phyloP scores from a whole-genome alignment of 2,888 invertebrate genomes.

The Ornithoptera priamus region DNA sequence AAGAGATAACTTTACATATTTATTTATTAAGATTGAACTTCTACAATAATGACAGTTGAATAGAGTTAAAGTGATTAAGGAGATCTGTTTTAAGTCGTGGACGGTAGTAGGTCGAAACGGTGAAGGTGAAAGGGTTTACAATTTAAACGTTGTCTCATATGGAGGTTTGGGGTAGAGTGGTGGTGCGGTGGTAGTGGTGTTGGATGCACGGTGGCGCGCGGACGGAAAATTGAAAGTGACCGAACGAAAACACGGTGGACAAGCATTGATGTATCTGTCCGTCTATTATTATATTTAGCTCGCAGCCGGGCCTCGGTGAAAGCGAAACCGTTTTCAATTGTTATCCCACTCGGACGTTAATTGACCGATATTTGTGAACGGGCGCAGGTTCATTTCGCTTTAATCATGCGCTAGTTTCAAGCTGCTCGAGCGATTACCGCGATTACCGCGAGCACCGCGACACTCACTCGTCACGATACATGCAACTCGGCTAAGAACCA shows the following conservation, averaged over 20 bases:
- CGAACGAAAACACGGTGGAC: constrained; percentile 60
- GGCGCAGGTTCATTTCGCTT: constrained; percentile 58
- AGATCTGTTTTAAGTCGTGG: background rate
- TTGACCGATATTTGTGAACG: constrained; percentile 76
- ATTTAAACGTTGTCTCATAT: background rate
- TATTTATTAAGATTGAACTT: too few relatives aligned
- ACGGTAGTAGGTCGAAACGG: too few relatives aligned
- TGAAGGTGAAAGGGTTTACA: too few relatives aligned
- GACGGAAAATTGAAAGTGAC: constrained; percentile 72
- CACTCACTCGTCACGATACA: background rate
- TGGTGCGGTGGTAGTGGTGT: constrained; percentile 17
- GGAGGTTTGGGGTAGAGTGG: background rate
- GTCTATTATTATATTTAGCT: constrained; percentile 78
- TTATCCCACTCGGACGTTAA: constrained; percentile 62
- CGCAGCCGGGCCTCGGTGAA: constrained; percentile 60
- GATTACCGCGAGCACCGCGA: constrained; percentile 18
- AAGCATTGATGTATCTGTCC: constrained; percentile 68
- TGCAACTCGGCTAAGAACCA: too few relatives aligned
- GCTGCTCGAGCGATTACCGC: background rate
- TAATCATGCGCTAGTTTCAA: constrained; percentile 36
- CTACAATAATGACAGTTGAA: too few relatives aligned
- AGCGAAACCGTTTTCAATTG: constrained; percentile 76
- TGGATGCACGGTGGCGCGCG: constrained; percentile 31
- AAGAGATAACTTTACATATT: too few relatives aligned
- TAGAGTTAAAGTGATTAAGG: too few relatives aligned